phyloP scores from a whole-genome alignment of 2,888 invertebrate genomes.

The Quadroppia sp. region DNA sequence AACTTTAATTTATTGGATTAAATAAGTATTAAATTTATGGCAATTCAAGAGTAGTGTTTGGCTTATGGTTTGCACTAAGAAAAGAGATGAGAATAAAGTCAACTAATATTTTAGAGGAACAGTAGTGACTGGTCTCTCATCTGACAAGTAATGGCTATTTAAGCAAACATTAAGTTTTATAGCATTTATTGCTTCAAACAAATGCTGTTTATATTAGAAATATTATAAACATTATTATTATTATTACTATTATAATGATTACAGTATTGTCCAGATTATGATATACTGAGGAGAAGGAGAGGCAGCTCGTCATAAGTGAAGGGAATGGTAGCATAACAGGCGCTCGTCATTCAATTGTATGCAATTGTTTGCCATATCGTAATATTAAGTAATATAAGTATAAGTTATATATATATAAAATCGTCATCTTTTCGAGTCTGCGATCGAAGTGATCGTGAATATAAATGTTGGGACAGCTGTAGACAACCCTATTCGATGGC shows the following conservation, averaged over 20 bases:
- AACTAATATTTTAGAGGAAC: conserved; percentile 18
- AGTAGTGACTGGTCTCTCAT: neutral
- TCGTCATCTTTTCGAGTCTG: conserved; percentile 11
- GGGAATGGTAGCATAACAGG: conserved; percentile 1
- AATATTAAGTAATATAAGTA: conserved; percentile 35
- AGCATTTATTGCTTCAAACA: conserved; percentile 16
- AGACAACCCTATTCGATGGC: conserved; percentile 15
- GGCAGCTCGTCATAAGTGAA: conserved; percentile 13
- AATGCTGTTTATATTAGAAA: conserved; percentile 34
- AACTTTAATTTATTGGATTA: conserved; percentile 9
- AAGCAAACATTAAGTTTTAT: conserved; percentile 36
- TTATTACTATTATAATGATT: conserved; percentile 22
- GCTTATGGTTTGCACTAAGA: neutral
- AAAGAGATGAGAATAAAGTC: neutral
- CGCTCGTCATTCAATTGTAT: conserved; percentile 27
- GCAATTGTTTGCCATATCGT: conserved; percentile 28
- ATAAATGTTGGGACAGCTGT: conserved; percentile 33
- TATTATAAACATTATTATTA: conserved; percentile 28
- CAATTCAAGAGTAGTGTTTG: neutral
- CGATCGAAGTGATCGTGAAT: conserved; percentile 1
- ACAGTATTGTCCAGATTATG: neutral
- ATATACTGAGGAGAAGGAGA: conserved; percentile 6
- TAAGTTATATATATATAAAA: conserved; percentile 35
- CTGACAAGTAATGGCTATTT: conserved; percentile 33
- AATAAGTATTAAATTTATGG: conserved; percentile 1